phyloP scores from a whole-genome alignment of 2,888 invertebrate genomes.

The Oscheius sp. region DNA sequence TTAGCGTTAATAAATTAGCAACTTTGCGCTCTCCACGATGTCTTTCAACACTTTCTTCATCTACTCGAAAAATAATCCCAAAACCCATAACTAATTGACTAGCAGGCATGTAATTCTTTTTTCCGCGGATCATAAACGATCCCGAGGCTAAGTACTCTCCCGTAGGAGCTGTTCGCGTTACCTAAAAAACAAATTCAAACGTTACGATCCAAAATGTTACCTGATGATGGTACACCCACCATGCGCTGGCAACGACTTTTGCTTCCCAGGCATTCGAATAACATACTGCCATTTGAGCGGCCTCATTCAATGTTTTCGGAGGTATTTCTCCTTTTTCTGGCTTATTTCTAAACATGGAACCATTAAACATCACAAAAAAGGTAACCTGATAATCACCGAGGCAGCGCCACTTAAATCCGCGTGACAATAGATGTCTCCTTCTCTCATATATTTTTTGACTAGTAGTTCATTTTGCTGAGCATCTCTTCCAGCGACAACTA shows the following conservation, averaged over 20 bases:
- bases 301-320: slow-evolving; percentile 94
- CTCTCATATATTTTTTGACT: slow-evolving; percentile 81
- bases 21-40: slow-evolving; percentile 57
- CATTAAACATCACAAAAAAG: background rate
- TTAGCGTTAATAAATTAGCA: background rate
- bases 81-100: slow-evolving; percentile 92
- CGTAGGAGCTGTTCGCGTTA: slow-evolving; percentile 95
- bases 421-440: slow-evolving; percentile 92
- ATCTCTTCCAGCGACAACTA: slow-evolving; percentile 89
- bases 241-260: slow-evolving; percentile 92
- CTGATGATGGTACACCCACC: slow-evolving; percentile 95
- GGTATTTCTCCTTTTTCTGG: slow-evolving; percentile 78
- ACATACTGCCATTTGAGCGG: slow-evolving; percentile 89
- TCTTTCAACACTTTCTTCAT: slow-evolving; percentile 87
- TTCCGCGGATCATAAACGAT: slow-evolving; percentile 90
- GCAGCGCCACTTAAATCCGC: slow-evolving; percentile 93
- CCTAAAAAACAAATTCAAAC: slow-evolving; percentile 74
- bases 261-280: slow-evolving; percentile 99
- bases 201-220: slow-evolving; percentile 60
- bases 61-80: slow-evolving; percentile 89
- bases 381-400: slow-evolving; percentile 78
- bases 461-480: slow-evolving; percentile 97
- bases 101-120: slow-evolving; percentile 95
- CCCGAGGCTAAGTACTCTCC: slow-evolving; percentile 97
- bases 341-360: slow-evolving; percentile 43